These are phyloP conservation scores for Itoplectis maculator DNA, from an alignment of 2,888 invertebrate genomes.

Conservation along the genomic window DNA sequence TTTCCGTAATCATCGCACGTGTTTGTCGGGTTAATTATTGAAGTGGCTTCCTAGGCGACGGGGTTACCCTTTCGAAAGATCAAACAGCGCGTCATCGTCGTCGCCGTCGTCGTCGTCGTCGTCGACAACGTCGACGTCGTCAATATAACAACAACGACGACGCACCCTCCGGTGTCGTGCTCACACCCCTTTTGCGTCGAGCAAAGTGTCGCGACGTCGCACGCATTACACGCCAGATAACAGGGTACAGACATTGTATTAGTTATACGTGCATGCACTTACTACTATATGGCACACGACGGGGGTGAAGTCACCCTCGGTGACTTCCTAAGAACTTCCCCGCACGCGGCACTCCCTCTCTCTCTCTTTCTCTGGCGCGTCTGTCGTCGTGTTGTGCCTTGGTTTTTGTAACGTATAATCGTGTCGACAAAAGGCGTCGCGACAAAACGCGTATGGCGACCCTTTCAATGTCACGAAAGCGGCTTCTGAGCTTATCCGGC, in stretches of 20 bases:
- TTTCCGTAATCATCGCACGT: background rate
- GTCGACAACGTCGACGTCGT: background rate
- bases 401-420: constrained; percentile 13
- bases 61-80: background rate
- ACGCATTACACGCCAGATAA: constrained; percentile 26
- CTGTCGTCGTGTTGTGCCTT: constrained; percentile 21
- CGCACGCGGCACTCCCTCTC: background rate
- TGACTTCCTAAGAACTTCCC: constrained; percentile 21
- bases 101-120: background rate
- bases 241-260: constrained; percentile 16
- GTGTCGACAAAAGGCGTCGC: background rate
- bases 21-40: background rate
- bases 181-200: constrained; percentile 1
- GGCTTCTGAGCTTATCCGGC: background rate
- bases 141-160: constrained; percentile 1
- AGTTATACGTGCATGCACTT: constrained; percentile 30
- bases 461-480: background rate
- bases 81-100: constrained; percentile 4
- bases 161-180: background rate
- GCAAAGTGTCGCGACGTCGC: constrained; percentile 17
- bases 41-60: background rate
- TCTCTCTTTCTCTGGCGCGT: too few relatives aligned
- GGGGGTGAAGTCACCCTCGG: constrained; percentile 16
- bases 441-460: background rate
- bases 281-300: background rate